Conservation (phyloP, 2,888 invertebrate genomes). For the Xanthia togata region DNA sequence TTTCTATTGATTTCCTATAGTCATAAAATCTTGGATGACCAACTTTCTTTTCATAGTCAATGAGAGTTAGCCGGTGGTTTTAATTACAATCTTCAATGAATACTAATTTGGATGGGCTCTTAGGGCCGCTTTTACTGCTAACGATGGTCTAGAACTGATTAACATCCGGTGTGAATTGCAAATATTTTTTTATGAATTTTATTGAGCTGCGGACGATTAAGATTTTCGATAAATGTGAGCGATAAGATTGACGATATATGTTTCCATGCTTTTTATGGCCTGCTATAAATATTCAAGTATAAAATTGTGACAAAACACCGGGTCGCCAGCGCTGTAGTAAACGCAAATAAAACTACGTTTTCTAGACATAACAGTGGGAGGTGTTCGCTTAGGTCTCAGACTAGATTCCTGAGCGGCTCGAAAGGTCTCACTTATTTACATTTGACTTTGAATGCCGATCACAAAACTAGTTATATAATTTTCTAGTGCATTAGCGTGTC, state of each 20-base stretch:
- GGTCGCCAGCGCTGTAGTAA: constrained; percentile 39
- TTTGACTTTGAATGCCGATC: constrained; percentile 77
- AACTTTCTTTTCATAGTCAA: constrained; percentile 41
- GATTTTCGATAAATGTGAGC: constrained; percentile 8
- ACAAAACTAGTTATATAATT: constrained; percentile 67
- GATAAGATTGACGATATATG: constrained; percentile 28
- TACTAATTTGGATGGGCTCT: constrained; percentile 31
- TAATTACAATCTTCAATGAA: constrained; percentile 33
- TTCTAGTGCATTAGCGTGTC: constrained; percentile 73
- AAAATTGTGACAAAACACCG: constrained; percentile 35
- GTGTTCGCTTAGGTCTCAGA: constrained; percentile 64
- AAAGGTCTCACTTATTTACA: constrained; percentile 75
- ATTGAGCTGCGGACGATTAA: neutral
- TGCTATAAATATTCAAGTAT: constrained; percentile 38
- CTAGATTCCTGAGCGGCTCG: constrained; percentile 70
- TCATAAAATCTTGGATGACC: constrained; percentile 31
- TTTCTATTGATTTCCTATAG: constrained; percentile 27
- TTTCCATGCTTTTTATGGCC: constrained; percentile 33
- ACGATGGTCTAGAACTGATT: constrained; percentile 12
- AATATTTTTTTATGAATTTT: neutral
- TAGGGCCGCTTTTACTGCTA: constrained; percentile 26
- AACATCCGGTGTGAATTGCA: constrained; percentile 23
- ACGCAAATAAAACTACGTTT: constrained; percentile 53
- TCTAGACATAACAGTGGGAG: constrained; percentile 50
- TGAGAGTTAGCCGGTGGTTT: constrained; percentile 13